Evolutionary conservation across 1,140 invertebrate species (phyloP).

Genomic region (Phymastichus coffea): DNA sequence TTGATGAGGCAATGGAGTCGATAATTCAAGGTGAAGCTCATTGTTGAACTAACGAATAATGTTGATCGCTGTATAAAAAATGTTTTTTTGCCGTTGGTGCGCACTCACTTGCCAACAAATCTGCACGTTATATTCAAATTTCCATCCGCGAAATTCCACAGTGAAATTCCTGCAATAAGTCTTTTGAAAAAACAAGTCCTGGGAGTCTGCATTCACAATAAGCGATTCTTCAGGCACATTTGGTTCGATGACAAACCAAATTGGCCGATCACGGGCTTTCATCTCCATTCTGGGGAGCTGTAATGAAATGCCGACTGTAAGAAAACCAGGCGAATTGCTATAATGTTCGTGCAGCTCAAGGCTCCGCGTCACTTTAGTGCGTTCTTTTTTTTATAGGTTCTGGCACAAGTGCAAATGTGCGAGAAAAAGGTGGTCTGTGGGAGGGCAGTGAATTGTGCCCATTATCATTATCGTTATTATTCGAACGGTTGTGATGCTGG

Average conservation of each 20-base stretch:
- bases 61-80: too few species aligned
- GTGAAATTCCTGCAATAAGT: too few species aligned
- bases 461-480: not conserved
- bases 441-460: not conserved
- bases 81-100: too few species aligned
- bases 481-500: too few species aligned
- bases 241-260: not conserved
- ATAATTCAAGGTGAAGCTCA: too few species aligned
- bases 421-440: not conserved
- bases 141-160: too few species aligned
- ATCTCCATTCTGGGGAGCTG: not conserved
- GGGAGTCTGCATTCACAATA: not conserved
- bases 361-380: not conserved
- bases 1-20: too few species aligned
- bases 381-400: not conserved
- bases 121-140: too few species aligned
- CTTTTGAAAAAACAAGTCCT: too few species aligned
- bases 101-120: too few species aligned
- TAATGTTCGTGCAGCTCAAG: not conserved
- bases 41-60: too few species aligned
- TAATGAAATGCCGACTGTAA: not conserved
- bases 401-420: not conserved
- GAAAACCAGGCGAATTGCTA: not conserved
- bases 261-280: not conserved
- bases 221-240: not conserved